Conservation (phyloP, 2,888 invertebrate species). For the Noctua janthina region DNA sequence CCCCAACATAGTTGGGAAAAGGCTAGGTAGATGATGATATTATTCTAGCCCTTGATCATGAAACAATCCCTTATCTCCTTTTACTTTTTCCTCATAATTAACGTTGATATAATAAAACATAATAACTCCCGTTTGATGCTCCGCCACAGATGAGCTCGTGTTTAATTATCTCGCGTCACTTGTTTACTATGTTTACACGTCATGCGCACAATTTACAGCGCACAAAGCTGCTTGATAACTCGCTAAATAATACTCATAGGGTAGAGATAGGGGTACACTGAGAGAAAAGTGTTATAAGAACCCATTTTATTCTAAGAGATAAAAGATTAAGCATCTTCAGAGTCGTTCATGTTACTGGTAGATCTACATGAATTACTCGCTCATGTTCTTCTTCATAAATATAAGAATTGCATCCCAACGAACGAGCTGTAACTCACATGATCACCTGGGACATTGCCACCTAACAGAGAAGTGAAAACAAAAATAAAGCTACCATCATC, state of each 20-base stretch:
- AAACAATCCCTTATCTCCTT: not conserved
- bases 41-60: not conserved
- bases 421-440: not conserved
- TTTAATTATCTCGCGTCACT: constrained; percentile 54
- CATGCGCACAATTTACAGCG: constrained; percentile 54
- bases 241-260: constrained; percentile 68
- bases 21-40: not conserved
- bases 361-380: too few species aligned
- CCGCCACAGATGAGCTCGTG: constrained; percentile 33
- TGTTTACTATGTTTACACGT: constrained; percentile 51
- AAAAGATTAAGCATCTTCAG: not conserved
- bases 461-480: not conserved
- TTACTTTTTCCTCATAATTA: not conserved
- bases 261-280: constrained; percentile 25
- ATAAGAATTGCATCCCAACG: too few species aligned
- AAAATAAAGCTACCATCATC: not conserved
- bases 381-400: not conserved
- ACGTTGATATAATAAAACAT: constrained; percentile 17
- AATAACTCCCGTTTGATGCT: constrained; percentile 3
- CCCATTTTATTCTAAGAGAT: not conserved
- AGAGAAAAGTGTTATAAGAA: not conserved
- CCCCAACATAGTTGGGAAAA: too few species aligned
- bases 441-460: not conserved
- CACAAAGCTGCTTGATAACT: constrained; percentile 62
- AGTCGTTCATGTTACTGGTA: not conserved